A percentile compares a stretch with the other conserved stretches of the same genome.
phyloP scores from a whole-genome alignment of 2,797 vertebrate genomes.

The Melanotaenia nigrans region DNA sequence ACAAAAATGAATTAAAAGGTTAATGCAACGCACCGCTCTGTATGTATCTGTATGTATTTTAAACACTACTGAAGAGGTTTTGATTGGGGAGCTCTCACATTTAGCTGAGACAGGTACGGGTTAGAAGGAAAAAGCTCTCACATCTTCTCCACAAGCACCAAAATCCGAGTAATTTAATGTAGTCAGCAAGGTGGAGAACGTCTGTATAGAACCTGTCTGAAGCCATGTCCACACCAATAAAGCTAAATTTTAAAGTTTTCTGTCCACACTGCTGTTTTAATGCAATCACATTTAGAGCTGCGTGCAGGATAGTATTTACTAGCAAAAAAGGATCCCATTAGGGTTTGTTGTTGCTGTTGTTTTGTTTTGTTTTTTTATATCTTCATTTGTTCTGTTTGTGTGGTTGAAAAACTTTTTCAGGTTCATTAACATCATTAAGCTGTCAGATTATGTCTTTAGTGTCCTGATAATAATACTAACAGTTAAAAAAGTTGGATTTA shows the following conservation, averaged over 20 bases:
- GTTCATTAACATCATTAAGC: slow-evolving; percentile 19
- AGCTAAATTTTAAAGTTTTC: neutral
- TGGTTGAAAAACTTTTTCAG: slow-evolving; percentile 17
- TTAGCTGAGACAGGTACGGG: neutral
- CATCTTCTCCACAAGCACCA: slow-evolving; percentile 54
- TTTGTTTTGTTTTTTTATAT: neutral
- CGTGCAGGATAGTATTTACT: slow-evolving; percentile 44
- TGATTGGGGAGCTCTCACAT: neutral
- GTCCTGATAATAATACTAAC: slow-evolving; percentile 12
- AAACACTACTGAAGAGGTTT: slow-evolving; percentile 16
- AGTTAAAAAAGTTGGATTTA: slow-evolving; percentile 42
- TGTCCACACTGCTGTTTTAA: slow-evolving; percentile 16
- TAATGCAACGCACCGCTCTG: neutral
- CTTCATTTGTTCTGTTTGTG: neutral
- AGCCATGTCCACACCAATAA: slow-evolving; percentile 28
- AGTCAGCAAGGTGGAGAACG: slow-evolving; percentile 53
- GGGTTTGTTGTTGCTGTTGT: neutral
- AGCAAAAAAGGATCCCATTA: slow-evolving; percentile 13
- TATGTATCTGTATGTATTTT: slow-evolving; percentile 21
- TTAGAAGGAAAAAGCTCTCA: slow-evolving; percentile 41
- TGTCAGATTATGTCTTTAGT: slow-evolving; percentile 34
- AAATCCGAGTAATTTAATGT: slow-evolving; percentile 32
- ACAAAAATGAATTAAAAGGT: neutral
- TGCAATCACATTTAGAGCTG: slow-evolving; percentile 42
- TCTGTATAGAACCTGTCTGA: slow-evolving; percentile 34